Evolutionary conservation across 2,113 vertebrate species (phyloP).

Genomic region (Bambusicola thoracicus): DNA sequence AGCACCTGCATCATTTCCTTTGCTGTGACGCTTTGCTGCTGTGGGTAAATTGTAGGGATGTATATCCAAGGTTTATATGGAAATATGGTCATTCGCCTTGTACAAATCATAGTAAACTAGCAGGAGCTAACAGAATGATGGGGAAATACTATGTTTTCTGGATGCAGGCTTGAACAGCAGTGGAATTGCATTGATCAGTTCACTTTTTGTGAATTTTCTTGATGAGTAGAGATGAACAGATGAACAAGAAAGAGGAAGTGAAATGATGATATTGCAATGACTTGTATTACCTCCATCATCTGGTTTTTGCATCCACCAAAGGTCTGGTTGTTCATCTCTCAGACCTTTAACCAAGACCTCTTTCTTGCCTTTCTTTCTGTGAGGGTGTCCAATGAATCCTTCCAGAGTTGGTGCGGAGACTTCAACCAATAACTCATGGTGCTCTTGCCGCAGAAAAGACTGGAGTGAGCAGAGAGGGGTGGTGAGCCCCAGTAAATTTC

Average conservation of each 20-base stretch:
- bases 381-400: neutral
- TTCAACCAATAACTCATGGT: neutral
- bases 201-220: neutral
- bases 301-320: neutral
- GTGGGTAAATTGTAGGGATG: neutral
- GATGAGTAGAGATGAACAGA: too few species aligned
- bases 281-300: neutral
- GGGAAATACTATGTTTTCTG: neutral
- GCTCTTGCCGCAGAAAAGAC: neutral
- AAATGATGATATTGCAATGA: neutral
- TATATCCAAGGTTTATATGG: neutral
- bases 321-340: neutral
- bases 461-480: neutral
- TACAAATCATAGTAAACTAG: fast-evolving
- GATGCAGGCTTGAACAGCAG: neutral
- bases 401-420: neutral
- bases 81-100: neutral
- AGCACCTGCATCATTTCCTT: neutral
- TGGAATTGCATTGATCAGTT: neutral
- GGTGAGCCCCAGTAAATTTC: neutral
- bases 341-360: neutral
- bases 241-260: neutral
- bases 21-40: neutral
- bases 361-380: neutral
- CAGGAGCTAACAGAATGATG: neutral